phyloP scores from a whole-genome alignment of 2,113 vertebrate genomes.

The Pangasianodon gigas region DNA sequence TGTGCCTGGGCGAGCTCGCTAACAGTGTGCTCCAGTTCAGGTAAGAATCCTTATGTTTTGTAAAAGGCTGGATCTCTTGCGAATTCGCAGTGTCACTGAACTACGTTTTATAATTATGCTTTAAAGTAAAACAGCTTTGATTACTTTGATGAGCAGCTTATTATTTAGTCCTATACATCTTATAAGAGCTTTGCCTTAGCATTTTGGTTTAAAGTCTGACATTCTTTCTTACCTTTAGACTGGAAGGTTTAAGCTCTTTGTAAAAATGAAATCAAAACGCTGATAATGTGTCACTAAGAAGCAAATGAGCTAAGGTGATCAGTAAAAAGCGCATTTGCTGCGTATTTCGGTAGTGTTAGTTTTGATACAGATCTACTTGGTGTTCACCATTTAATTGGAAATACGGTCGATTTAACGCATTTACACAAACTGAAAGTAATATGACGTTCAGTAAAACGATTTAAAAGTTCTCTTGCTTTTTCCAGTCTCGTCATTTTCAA shows the following conservation, averaged over 20 bases:
- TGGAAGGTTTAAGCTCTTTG: background rate
- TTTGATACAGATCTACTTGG: background rate
- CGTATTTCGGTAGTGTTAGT: background rate
- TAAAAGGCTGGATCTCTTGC: background rate
- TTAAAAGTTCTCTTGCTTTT: background rate
- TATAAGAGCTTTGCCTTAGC: no score
- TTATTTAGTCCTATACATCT: background rate
- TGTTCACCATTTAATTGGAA: background rate
- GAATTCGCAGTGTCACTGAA: background rate
- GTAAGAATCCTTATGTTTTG: slow-evolving; percentile 9
- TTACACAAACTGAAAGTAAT: background rate
- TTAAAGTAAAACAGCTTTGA: background rate
- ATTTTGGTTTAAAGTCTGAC: background rate
- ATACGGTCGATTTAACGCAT: background rate
- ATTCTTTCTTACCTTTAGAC: background rate
- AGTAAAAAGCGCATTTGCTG: background rate
- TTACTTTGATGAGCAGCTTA: background rate
- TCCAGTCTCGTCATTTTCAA: background rate
- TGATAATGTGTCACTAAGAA: background rate
- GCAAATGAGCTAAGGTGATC: background rate
- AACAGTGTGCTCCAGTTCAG: slow-evolving; percentile 26
- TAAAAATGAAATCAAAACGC: no score
- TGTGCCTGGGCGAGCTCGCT: slow-evolving; percentile 55
- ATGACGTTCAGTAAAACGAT: background rate
- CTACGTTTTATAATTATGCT: background rate